phyloP scores from a whole-genome alignment of 2,888 invertebrate species.

The Elgonia sp. region DNA sequence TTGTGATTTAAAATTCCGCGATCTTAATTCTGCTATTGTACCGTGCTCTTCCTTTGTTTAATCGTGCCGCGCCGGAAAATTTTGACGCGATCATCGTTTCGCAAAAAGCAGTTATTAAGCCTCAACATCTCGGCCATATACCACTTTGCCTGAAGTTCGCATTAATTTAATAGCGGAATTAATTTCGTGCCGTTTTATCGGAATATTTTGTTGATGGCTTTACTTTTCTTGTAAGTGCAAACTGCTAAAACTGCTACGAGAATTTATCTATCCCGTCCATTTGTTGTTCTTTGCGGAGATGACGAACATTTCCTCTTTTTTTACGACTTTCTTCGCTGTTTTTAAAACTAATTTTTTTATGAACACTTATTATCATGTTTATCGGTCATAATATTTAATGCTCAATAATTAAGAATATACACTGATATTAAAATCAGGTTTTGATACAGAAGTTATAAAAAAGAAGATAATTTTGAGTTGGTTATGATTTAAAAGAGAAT shows the following conservation, averaged over 20 bases:
- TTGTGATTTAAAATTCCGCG: constrained; percentile 42
- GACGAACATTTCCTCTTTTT: no score
- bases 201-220: not conserved
- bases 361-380: constrained; percentile 15
- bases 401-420: not conserved
- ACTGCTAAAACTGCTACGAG: not conserved
- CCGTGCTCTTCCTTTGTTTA: constrained; percentile 23
- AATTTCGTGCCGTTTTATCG: constrained; percentile 28
- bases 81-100: constrained; percentile 32
- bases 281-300: constrained; percentile 5
- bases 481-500: no score
- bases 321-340: not conserved
- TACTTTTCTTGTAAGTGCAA: constrained; percentile 21
- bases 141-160: not conserved
- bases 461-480: no score
- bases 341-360: constrained; percentile 14
- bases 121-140: constrained; percentile 22
- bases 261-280: constrained; percentile 43
- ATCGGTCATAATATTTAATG: not conserved
- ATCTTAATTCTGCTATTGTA: constrained; percentile 58
- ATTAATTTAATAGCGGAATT: constrained; percentile 17
- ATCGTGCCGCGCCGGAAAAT: constrained; percentile 25
- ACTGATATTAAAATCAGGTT: no score
- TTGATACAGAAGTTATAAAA: no score
- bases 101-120: constrained; percentile 11